Percentiles rank a stretch among this genome's conserved stretches.
Conservation (phyloP, 2,797 vertebrate genomes). For the Chelon auratus region DNA sequence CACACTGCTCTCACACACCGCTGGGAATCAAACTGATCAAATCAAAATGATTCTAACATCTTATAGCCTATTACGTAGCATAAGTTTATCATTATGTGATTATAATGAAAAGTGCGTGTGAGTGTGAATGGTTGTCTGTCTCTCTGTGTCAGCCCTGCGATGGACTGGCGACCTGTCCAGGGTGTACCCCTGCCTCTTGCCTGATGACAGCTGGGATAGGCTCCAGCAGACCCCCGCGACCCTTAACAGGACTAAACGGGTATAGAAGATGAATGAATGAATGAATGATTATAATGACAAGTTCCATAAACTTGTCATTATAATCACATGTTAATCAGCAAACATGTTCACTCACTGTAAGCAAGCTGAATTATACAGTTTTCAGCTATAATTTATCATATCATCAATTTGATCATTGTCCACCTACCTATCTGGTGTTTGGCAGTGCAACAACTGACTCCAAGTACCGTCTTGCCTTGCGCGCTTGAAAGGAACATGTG, state of each 20-base stretch:
- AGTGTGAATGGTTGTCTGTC: no score
- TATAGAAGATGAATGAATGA: no score
- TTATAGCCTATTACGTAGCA: neutral
- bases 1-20: constrained; percentile 81
- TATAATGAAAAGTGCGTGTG: neutral
- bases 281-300: neutral
- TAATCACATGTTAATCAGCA: no score
- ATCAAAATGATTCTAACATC: constrained; percentile 23
- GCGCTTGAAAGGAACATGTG: constrained; percentile 61
- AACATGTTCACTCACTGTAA: no score
- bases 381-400: neutral
- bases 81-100: neutral
- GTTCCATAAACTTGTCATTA: no score
- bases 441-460: constrained; percentile 44
- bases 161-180: no score
- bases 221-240: no score
- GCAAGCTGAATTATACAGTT: neutral
- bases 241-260: no score
- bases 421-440: neutral
- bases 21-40: constrained; percentile 61
- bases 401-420: neutral
- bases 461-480: constrained; percentile 73
- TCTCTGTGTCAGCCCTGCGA: no score
- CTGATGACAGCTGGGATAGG: no score
- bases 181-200: no score